Percentiles rank a stretch among this genome's conserved stretches.
These are phyloP conservation scores for Pitta sordida DNA, from an alignment of 2,113 vertebrate species.

Conservation along the genomic window DNA sequence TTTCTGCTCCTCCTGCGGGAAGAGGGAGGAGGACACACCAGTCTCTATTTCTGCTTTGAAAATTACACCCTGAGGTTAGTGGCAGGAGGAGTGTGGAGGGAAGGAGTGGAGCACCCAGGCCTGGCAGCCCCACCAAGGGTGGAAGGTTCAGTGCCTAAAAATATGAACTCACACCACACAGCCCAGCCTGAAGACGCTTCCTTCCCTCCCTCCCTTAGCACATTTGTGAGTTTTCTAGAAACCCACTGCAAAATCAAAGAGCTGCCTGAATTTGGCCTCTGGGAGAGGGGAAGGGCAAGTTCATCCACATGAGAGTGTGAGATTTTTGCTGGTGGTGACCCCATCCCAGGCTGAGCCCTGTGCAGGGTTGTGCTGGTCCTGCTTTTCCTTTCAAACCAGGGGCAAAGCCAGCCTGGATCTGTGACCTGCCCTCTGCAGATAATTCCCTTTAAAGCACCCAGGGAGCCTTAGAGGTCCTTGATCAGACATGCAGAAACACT, in stretches of 20 bases:
- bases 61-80: background rate
- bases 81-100: background rate
- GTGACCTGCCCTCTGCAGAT: fast-evolving
- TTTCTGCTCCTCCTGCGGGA: background rate
- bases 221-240: background rate
- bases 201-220: background rate
- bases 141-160: background rate
- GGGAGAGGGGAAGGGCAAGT: background rate
- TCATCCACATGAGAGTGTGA: fast-evolving
- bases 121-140: background rate
- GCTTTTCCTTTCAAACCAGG: background rate
- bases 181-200: background rate
- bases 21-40: background rate
- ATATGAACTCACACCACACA: fast-evolving
- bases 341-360: background rate
- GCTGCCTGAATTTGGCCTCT: background rate
- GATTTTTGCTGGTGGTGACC: background rate
- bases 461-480: background rate
- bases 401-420: background rate
- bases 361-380: background rate
- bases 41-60: background rate
- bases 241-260: background rate
- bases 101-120: background rate
- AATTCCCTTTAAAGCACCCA: background rate
- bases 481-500: fast-evolving